phyloP scores from a whole-genome alignment of 2,888 invertebrate species.

The Timema podura region DNA sequence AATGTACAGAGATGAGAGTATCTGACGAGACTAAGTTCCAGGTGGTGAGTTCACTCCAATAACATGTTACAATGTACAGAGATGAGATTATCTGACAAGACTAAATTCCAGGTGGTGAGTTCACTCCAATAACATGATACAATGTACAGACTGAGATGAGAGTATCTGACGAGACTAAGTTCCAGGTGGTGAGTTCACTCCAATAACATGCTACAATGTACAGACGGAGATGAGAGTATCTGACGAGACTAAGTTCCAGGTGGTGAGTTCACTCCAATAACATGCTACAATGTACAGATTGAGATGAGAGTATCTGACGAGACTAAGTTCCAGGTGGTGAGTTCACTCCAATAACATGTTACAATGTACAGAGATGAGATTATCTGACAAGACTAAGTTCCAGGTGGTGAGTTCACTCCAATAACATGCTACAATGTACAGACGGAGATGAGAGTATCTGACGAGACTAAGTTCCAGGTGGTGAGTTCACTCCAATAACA shows the following conservation, averaged over 20 bases:
- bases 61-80: slow-evolving; percentile 51
- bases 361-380: slow-evolving; percentile 65
- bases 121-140: too few relatives aligned
- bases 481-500: slow-evolving; percentile 52
- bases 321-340: slow-evolving; percentile 93
- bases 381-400: slow-evolving; percentile 94
- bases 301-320: slow-evolving; percentile 90
- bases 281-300: slow-evolving; percentile 50
- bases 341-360: slow-evolving; percentile 38
- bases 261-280: slow-evolving; percentile 58
- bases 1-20: slow-evolving; percentile 70
- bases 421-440: slow-evolving; percentile 43
- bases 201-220: too few relatives aligned
- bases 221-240: slow-evolving; percentile 84
- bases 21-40: slow-evolving; percentile 95
- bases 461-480: slow-evolving; percentile 95
- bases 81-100: slow-evolving; percentile 86
- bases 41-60: slow-evolving; percentile 63
- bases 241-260: slow-evolving; percentile 94
- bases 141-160: slow-evolving; percentile 69
- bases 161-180: slow-evolving; percentile 92
- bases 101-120: slow-evolving; percentile 93
- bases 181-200: slow-evolving; percentile 76
- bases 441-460: slow-evolving; percentile 83
- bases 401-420: slow-evolving; percentile 70